Evolutionary conservation across 2,113 vertebrate genomes (phyloP).

Genomic region (Leptobrachium ailaonicum): DNA sequence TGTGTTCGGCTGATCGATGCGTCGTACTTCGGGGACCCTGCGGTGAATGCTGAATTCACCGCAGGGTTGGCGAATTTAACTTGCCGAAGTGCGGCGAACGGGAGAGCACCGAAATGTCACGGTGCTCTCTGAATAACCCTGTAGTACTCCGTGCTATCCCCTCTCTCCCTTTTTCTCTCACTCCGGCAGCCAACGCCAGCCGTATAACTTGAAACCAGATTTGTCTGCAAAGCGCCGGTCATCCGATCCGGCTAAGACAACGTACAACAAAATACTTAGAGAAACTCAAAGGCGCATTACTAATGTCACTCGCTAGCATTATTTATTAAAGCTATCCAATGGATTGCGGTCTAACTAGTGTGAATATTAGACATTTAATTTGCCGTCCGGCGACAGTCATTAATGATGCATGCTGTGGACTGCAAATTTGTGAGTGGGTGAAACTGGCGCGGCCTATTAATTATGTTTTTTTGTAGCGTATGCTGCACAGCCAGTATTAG

Average conservation of each 20-base stretch:
- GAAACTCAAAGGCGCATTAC: constrained; percentile 19
- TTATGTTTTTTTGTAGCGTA: neutral
- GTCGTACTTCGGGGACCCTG: no score
- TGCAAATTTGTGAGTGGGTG: neutral
- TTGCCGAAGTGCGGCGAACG: no score
- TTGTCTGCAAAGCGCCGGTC: constrained; percentile 24
- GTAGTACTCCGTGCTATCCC: no score
- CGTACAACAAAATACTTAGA: constrained; percentile 25
- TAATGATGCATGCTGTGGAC: constrained; percentile 27
- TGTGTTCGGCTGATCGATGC: no score
- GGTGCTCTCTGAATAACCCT: no score
- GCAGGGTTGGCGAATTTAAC: no score
- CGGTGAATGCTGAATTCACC: no score
- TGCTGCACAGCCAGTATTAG: no score
- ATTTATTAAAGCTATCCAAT: constrained; percentile 34
- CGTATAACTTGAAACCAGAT: constrained; percentile 36
- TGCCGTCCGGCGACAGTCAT: constrained; percentile 36
- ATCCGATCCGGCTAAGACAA: constrained; percentile 26
- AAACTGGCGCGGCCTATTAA: neutral
- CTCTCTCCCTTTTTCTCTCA: neutral
- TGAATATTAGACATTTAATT: constrained; percentile 33
- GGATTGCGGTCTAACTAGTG: constrained; percentile 12
- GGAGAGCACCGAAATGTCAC: no score
- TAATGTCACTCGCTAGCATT: constrained; percentile 29
- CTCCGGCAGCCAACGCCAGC: neutral